A percentile compares a stretch with the other conserved stretches of the same genome.
phyloP scores from a whole-genome alignment of 2,113 vertebrate species.

The Neolamprologus tretocephalus region DNA sequence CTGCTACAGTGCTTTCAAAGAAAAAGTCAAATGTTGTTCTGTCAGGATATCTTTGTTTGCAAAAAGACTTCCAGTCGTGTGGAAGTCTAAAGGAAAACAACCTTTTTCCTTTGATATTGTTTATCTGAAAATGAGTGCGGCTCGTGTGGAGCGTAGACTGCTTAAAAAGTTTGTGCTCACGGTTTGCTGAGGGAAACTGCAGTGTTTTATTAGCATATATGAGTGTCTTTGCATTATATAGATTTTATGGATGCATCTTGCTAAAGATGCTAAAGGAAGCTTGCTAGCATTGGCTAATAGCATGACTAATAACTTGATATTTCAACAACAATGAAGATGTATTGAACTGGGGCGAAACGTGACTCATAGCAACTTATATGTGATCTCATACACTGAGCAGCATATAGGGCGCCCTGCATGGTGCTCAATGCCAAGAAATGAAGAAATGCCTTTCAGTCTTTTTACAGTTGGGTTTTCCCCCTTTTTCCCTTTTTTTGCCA shows the following conservation, averaged over 20 bases:
- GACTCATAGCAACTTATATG: background rate
- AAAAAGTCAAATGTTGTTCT: background rate
- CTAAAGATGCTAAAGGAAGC: background rate
- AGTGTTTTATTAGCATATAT: background rate
- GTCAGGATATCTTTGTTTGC: background rate
- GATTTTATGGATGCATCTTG: background rate
- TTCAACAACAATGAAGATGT: background rate
- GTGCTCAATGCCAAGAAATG: background rate
- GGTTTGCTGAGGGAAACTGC: background rate
- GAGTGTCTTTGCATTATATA: background rate
- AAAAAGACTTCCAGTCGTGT: background rate
- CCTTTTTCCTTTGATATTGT: background rate
- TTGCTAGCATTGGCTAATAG: background rate
- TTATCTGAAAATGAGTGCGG: rapidly evolving
- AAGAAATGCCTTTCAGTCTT: background rate
- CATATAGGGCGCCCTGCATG: background rate
- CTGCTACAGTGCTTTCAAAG: background rate
- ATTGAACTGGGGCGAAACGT: background rate
- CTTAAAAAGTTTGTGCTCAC: background rate
- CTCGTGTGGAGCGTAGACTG: rapidly evolving
- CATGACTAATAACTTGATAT: background rate
- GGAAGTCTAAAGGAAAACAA: background rate
- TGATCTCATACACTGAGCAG: background rate
- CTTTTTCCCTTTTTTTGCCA: background rate
- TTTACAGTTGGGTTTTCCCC: background rate